Evolutionary conservation across 1,140 invertebrate species (phyloP).

Genomic region (Trichomalopsis sarcophagae): DNA sequence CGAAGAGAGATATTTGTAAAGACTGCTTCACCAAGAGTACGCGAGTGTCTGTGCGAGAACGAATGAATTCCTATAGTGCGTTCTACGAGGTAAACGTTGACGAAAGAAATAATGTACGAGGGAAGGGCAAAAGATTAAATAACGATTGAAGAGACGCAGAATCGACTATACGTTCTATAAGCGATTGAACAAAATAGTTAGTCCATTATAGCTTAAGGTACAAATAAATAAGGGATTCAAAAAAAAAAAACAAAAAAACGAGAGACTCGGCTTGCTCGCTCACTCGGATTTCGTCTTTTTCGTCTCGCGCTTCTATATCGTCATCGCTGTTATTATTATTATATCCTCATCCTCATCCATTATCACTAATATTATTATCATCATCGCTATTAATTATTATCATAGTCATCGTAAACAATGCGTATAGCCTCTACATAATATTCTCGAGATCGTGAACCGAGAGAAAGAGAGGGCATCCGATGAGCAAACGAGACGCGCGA

Average conservation of each 20-base stretch:
- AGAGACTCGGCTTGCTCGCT: conserved; percentile 42
- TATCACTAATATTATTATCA: conserved; percentile 43
- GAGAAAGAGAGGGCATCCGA: background rate
- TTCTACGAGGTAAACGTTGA: conserved; percentile 7
- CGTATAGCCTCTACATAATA: background rate
- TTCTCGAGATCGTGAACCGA: background rate
- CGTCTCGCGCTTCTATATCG: conserved; percentile 36
- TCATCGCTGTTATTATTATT: conserved; percentile 42
- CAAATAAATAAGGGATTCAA: conserved; percentile 33
- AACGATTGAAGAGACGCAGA: conserved; percentile 21
- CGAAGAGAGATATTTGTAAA: conserved; percentile 71
- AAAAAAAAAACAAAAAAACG: background rate
- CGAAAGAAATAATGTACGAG: background rate
- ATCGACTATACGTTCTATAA: conserved; percentile 45
- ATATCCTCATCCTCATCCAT: conserved; percentile 17
- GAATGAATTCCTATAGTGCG: conserved; percentile 64
- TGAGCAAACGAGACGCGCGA: conserved; percentile 14
- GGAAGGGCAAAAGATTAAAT: background rate
- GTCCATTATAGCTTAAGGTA: conserved; percentile 51
- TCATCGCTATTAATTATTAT: conserved; percentile 18
- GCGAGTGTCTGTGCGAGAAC: conserved; percentile 52
- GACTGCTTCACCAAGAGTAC: conserved; percentile 70
- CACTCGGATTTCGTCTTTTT: background rate
- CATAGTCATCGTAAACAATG: background rate
- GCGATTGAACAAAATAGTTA: conserved; percentile 48